Percentiles rank a stretch among this genome's conserved stretches.
These are phyloP conservation scores for Parnassius glacialis DNA, from an alignment of 2,888 invertebrate species.

Conservation along the genomic window DNA sequence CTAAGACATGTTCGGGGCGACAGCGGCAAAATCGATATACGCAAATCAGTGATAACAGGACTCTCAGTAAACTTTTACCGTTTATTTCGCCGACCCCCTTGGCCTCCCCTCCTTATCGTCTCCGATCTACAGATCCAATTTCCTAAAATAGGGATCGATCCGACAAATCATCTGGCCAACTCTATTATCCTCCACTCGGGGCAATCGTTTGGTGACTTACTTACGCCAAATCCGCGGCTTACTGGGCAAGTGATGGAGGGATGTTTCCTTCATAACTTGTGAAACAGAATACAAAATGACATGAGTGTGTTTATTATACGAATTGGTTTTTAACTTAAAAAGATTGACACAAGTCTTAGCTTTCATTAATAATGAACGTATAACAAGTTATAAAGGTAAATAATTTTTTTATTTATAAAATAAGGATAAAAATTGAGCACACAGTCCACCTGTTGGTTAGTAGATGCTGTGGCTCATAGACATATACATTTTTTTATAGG, in stretches of 20 bases:
- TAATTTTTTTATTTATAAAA: too few relatives aligned
- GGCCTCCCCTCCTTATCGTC: conserved; percentile 57
- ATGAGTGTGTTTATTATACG: not conserved
- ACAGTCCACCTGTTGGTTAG: too few relatives aligned
- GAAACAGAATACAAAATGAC: not conserved
- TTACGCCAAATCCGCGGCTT: conserved; percentile 26
- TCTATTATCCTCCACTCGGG: conserved; percentile 55
- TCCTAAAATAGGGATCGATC: conserved; percentile 81
- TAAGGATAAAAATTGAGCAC: too few relatives aligned
- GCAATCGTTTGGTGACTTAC: conserved; percentile 24
- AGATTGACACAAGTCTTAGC: too few relatives aligned
- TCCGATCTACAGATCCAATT: conserved; percentile 81
- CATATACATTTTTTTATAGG: too few relatives aligned
- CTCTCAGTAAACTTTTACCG: conserved; percentile 64
- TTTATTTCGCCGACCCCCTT: conserved; percentile 47
- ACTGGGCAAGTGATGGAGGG: conserved; percentile 16
- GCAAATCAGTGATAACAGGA: conserved; percentile 76
- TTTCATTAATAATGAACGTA: too few relatives aligned
- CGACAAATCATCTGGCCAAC: conserved; percentile 80
- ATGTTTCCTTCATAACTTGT: conserved; percentile 8
- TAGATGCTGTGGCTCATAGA: too few relatives aligned
- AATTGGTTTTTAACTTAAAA: not conserved
- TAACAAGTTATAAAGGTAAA: too few relatives aligned
- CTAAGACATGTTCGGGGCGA: conserved; percentile 26
- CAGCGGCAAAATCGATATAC: conserved; percentile 66